Conservation (phyloP, 2,888 invertebrate genomes). For the Hydrotaea cyrtoneurina region DNA sequence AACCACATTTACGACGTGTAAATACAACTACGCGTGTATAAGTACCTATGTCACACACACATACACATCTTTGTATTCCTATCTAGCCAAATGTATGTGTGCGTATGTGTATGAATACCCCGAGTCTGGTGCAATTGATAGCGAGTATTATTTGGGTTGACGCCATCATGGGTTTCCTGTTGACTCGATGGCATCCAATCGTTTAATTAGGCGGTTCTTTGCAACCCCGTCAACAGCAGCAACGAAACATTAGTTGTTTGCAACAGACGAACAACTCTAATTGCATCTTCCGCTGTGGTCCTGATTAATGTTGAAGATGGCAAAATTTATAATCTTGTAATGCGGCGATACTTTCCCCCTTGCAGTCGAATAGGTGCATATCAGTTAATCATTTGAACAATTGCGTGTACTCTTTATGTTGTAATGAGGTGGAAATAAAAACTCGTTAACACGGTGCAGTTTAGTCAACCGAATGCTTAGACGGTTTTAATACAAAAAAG, state of each 20-base stretch:
- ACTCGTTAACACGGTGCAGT: too few species aligned
- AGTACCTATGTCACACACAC: not conserved
- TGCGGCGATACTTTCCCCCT: too few species aligned
- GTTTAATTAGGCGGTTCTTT: conserved; percentile 1
- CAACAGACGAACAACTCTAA: not conserved
- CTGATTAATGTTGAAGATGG: not conserved
- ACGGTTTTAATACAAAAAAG: too few species aligned
- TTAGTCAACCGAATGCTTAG: too few species aligned
- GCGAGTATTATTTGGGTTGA: not conserved
- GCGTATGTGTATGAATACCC: not conserved
- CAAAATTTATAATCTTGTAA: not conserved
- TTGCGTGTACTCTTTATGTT: too few species aligned
- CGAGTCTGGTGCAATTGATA: not conserved
- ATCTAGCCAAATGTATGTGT: not conserved
- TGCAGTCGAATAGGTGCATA: too few species aligned
- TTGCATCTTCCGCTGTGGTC: not conserved
- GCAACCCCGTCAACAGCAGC: not conserved
- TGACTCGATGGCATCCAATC: not conserved
- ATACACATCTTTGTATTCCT: not conserved
- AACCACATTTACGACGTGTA: not conserved
- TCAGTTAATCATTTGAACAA: too few species aligned
- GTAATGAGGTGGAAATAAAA: too few species aligned
- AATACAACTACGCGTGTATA: not conserved
- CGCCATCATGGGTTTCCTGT: not conserved
- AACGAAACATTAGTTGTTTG: not conserved